These are phyloP conservation scores for Hippasteria phrygiana DNA, from an alignment of 53 echinoderm and acorn worm genomes.

Conservation along the genomic window DNA sequence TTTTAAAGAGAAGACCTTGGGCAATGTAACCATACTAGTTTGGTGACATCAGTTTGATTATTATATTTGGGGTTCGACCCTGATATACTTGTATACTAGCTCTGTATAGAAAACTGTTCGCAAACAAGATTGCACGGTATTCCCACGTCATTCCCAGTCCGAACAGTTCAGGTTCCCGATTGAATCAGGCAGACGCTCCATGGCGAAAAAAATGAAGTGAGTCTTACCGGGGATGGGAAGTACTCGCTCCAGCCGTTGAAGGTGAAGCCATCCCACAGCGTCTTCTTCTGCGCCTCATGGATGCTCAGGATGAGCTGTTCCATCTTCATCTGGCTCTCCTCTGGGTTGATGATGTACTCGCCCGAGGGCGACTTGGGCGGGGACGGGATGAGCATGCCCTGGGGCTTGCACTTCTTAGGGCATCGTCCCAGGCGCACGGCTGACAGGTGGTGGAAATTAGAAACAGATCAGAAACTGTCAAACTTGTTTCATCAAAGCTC, in stretches of 20 bases:
- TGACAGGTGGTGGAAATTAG: conserved; percentile 1
- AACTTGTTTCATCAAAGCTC: no score
- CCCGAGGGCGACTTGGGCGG: conserved; percentile 81
- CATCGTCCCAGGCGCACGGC: conserved; percentile 98
- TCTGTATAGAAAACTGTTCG: no score
- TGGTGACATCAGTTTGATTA: no score
- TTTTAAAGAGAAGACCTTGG: no score
- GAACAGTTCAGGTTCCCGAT: no score
- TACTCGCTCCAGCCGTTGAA: conserved; percentile 83
- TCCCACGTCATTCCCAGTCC: no score
- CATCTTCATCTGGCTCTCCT: conserved; percentile 96
- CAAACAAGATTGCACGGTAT: no score
- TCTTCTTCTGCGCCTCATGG: conserved; percentile 98
- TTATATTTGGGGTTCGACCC: no score
- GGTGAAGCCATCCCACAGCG: conserved; percentile 90
- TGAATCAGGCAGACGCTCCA: no score
- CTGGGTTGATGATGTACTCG: conserved; percentile 69
- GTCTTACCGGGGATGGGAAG: conserved; percentile 72
- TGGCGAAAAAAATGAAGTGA: background rate
- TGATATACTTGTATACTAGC: no score
- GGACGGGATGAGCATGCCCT: conserved; percentile 83
- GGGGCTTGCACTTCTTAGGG: conserved; percentile 99
- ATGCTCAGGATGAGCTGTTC: conserved; percentile 96
- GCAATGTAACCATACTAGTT: no score
- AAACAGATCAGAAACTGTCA: no score